These are phyloP conservation scores for Philhelius pedissequus DNA, from an alignment of 2,888 invertebrate species.

Conservation along the genomic window DNA sequence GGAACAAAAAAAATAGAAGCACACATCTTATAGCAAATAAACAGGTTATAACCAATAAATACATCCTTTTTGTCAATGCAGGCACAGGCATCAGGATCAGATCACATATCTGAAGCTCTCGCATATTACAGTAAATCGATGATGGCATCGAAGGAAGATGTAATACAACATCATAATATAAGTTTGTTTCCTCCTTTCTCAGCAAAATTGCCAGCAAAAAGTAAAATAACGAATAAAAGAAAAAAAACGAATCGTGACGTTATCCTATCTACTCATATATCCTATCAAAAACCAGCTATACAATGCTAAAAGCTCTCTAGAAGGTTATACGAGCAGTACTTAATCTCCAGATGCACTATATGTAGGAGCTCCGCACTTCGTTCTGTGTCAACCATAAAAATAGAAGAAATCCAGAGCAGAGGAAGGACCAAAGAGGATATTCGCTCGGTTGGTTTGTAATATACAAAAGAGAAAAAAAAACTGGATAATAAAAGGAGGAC, in stretches of 20 bases:
- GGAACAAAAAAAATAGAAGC: slow-evolving; percentile 50
- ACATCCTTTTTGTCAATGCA: slow-evolving; percentile 39
- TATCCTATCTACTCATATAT: slow-evolving; percentile 51
- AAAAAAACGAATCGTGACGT: slow-evolving; percentile 47
- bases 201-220: not conserved
- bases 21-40: slow-evolving; percentile 27
- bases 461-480: not conserved
- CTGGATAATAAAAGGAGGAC: slow-evolving; percentile 27
- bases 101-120: slow-evolving; percentile 3
- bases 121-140: slow-evolving; percentile 36
- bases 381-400: not conserved
- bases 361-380: slow-evolving; percentile 25
- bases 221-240: not conserved
- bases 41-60: slow-evolving; percentile 64
- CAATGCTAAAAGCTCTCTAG: slow-evolving; percentile 58
- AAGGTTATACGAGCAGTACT: slow-evolving; percentile 64
- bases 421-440: slow-evolving; percentile 36
- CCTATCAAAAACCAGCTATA: slow-evolving; percentile 38
- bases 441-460: slow-evolving; percentile 30
- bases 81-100: no score
- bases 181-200: slow-evolving; percentile 3
- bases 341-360: slow-evolving; percentile 66
- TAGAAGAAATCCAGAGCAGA: slow-evolving; percentile 19
- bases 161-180: slow-evolving; percentile 29
- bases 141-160: slow-evolving; percentile 39